Evolutionary conservation across 2,888 invertebrate genomes (phyloP).

Genomic region (Eueremaeus valkanovi): DNA sequence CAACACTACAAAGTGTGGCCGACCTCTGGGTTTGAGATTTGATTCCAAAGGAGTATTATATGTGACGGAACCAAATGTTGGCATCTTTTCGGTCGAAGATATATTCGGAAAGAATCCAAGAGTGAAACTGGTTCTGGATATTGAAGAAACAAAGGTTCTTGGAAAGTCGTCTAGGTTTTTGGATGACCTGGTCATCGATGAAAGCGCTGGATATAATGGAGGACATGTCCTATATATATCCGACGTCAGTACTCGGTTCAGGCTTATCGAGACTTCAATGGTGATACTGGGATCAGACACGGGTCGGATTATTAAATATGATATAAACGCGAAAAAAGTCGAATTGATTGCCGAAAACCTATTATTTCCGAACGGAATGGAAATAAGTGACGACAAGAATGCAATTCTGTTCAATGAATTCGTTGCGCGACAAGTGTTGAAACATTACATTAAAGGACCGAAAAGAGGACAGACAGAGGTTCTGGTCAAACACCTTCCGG

Average conservation of each 20-base stretch:
- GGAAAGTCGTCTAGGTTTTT: constrained; percentile 28
- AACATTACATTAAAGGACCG: constrained; percentile 71
- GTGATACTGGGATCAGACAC: constrained; percentile 32
- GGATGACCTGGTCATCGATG: constrained; percentile 37
- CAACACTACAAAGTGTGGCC: constrained; percentile 45
- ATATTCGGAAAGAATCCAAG: constrained; percentile 25
- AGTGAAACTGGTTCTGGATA: constrained; percentile 15
- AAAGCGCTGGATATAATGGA: constrained; percentile 8
- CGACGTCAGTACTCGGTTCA: constrained; percentile 29
- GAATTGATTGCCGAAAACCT: constrained; percentile 21
- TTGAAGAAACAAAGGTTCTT: constrained; percentile 27
- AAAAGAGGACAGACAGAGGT: constrained; percentile 73
- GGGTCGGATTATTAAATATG: constrained; percentile 44
- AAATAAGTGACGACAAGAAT: constrained; percentile 61
- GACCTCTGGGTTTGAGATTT: constrained; percentile 46
- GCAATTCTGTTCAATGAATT: constrained; percentile 77
- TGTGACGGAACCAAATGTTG: constrained; percentile 46
- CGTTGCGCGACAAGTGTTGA: constrained; percentile 60
- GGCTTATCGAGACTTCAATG: background rate
- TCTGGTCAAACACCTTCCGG: constrained; percentile 67
- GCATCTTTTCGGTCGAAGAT: constrained; percentile 43
- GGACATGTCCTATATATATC: constrained; percentile 34
- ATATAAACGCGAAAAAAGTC: constrained; percentile 41
- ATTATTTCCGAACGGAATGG: constrained; percentile 39
- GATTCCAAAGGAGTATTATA: constrained; percentile 46